phyloP scores from a whole-genome alignment of 2,113 vertebrate genomes.

The Salvelinus namaycush region DNA sequence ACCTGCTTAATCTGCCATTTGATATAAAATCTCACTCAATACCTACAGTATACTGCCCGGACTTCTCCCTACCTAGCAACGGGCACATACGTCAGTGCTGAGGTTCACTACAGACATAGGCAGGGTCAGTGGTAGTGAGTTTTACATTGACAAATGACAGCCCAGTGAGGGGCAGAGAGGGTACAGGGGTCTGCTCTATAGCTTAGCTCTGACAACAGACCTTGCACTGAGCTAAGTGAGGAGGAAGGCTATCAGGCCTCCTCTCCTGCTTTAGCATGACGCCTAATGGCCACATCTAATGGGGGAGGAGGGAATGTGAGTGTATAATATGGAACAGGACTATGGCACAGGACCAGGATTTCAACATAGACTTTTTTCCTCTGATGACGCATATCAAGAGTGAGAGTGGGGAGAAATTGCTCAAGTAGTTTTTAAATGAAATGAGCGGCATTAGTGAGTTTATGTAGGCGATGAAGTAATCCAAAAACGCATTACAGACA shows the following conservation, averaged over 20 bases:
- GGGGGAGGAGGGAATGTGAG: not conserved
- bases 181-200: not conserved
- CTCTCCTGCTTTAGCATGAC: not conserved
- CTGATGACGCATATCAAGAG: not conserved
- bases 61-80: too few species aligned
- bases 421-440: not conserved
- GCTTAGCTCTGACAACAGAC: not conserved
- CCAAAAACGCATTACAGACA: not conserved
- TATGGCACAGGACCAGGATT: not conserved
- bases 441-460: not conserved
- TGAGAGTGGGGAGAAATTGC: not conserved
- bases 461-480: not conserved
- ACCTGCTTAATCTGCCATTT: too few species aligned
- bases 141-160: too few species aligned
- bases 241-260: too few species aligned
- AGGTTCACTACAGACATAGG: too few species aligned
- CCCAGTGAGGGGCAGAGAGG: not conserved
- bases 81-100: too few species aligned
- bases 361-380: not conserved
- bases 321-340: not conserved
- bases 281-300: not conserved
- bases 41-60: too few species aligned
- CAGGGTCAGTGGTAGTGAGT: too few species aligned
- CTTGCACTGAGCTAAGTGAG: too few species aligned
- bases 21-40: too few species aligned